These are phyloP conservation scores for Halocynthia aurantium DNA, from an alignment of 23 tunicate species.

Conservation along the genomic window DNA sequence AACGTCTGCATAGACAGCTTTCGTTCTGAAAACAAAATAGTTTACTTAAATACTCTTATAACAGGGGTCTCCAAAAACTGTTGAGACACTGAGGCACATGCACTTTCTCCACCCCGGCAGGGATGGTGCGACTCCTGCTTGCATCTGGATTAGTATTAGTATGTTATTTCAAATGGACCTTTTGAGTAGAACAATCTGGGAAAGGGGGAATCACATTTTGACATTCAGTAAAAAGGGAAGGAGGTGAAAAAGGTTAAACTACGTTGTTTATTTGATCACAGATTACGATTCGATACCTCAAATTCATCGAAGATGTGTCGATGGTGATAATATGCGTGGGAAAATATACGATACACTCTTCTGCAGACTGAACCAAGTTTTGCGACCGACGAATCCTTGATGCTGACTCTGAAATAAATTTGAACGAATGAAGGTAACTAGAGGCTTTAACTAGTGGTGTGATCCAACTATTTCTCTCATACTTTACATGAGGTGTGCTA, in stretches of 20 bases:
- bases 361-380: slow-evolving; percentile 91
- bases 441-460: no score
- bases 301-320: slow-evolving; percentile 82
- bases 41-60: not conserved
- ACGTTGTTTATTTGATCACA: not conserved
- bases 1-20: slow-evolving; percentile 81
- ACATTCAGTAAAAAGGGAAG: not conserved
- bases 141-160: no score
- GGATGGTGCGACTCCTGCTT: no score
- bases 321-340: slow-evolving; percentile 97
- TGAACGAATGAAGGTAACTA: not conserved
- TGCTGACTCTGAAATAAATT: slow-evolving; percentile 62
- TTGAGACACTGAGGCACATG: no score
- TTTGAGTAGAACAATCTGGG: no score
- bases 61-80: no score
- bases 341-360: slow-evolving; percentile 94
- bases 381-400: slow-evolving; percentile 84
- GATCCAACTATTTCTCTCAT: no score
- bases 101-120: no score
- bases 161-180: no score
- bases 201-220: not conserved
- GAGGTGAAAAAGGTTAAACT: not conserved
- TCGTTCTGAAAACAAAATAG: slow-evolving; percentile 44
- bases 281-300: slow-evolving; percentile 38
- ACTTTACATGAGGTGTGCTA: no score